A percentile compares a stretch with the other conserved stretches of the same genome.
These are phyloP conservation scores for Rhabditophanes sp. DNA, from an alignment of 2,888 invertebrate genomes.

Conservation along the genomic window DNA sequence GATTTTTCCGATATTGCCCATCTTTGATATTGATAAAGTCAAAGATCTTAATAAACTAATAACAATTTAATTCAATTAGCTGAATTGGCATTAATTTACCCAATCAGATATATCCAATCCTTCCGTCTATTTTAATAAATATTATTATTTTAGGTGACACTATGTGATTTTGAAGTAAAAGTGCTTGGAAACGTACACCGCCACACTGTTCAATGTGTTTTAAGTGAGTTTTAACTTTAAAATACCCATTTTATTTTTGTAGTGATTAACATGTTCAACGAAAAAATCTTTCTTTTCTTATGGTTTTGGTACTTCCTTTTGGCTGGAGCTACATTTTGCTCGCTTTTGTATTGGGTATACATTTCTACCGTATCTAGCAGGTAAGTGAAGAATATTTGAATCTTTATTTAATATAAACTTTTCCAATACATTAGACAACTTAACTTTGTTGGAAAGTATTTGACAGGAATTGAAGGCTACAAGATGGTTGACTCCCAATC, in stretches of 20 bases:
- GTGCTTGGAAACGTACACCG: constrained; percentile 43
- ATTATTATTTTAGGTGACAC: no score
- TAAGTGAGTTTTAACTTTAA: constrained; percentile 1
- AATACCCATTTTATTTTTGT: constrained; percentile 3
- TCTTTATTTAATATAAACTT: constrained; percentile 4
- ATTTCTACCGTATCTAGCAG: constrained; percentile 42
- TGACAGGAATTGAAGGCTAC: constrained; percentile 44
- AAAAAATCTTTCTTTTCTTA: constrained; percentile 43
- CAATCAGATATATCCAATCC: no score
- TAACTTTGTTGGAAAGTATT: constrained; percentile 44
- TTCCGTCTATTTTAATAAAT: constrained; percentile 21
- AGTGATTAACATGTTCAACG: constrained; percentile 36
- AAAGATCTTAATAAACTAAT: no score
- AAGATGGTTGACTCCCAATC: constrained; percentile 45
- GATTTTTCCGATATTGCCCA: no score
- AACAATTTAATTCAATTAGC: no score
- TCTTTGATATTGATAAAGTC: no score
- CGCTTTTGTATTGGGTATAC: constrained; percentile 43
- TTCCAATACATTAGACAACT: constrained; percentile 30
- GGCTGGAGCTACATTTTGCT: constrained; percentile 41
- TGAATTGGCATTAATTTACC: no score
- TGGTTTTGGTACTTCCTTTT: constrained; percentile 44
- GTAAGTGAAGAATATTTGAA: constrained; percentile 11
- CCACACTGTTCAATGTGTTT: constrained; percentile 31
- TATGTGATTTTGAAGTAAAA: constrained; percentile 45